Percentiles rank a stretch among this genome's conserved stretches.
Evolutionary conservation across 2,797 vertebrate genomes (phyloP).

Genomic region (Neosilurus hyrtlii): DNA sequence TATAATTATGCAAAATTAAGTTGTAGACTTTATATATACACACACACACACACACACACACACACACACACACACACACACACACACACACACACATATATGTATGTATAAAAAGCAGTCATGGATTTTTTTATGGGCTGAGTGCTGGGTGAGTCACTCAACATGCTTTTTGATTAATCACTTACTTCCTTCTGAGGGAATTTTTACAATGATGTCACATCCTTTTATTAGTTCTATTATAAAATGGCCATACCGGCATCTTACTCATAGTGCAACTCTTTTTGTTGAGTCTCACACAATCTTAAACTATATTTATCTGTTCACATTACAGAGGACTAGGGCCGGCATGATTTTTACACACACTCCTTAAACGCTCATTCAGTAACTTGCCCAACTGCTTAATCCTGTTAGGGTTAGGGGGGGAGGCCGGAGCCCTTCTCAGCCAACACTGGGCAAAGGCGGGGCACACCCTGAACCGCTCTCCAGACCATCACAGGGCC

Average conservation of each 20-base stretch:
- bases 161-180: slow-evolving; percentile 67
- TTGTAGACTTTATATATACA: slow-evolving; percentile 37
- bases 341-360: neutral
- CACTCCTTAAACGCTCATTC: neutral
- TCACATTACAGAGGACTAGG: neutral
- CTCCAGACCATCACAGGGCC: too few relatives aligned
- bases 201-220: slow-evolving; percentile 52
- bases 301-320: slow-evolving; percentile 12
- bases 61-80: neutral
- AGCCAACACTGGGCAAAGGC: too few relatives aligned
- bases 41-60: slow-evolving; percentile 29
- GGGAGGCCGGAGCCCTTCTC: too few relatives aligned
- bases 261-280: slow-evolving; percentile 30
- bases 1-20: neutral
- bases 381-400: too few relatives aligned
- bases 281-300: slow-evolving; percentile 19
- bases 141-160: slow-evolving; percentile 61
- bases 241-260: slow-evolving; percentile 34
- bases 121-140: slow-evolving; percentile 45
- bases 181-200: slow-evolving; percentile 50
- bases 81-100: too few relatives aligned
- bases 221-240: slow-evolving; percentile 57
- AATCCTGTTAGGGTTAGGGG: too few relatives aligned
- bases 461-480: too few relatives aligned
- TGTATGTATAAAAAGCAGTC: slow-evolving; percentile 46